phyloP scores from a whole-genome alignment of 2,113 vertebrate genomes.

The Dromas ardeola region DNA sequence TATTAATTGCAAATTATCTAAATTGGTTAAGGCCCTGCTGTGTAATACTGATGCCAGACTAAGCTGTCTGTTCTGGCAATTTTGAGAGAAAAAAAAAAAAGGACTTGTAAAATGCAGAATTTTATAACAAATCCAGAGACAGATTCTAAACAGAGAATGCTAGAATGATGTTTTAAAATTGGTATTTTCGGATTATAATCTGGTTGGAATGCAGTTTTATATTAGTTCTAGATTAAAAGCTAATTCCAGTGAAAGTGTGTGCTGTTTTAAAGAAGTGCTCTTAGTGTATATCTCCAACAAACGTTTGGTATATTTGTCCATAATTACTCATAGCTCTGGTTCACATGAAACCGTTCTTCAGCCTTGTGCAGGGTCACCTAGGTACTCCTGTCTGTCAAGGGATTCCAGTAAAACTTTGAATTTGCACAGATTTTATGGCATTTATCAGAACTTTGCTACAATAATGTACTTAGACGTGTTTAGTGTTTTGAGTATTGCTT shows the following conservation, averaged over 20 bases:
- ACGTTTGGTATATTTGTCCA: neutral
- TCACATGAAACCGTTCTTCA: neutral
- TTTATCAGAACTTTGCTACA: neutral
- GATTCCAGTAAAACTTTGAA: neutral
- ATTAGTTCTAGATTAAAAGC: neutral
- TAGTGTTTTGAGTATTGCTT: neutral
- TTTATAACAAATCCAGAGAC: neutral
- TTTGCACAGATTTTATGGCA: neutral
- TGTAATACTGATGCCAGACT: neutral
- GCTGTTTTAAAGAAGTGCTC: neutral
- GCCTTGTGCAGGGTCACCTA: neutral
- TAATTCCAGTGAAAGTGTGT: neutral
- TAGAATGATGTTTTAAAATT: neutral
- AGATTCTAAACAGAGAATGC: neutral
- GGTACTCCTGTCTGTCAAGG: neutral
- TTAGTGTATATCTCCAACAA: neutral
- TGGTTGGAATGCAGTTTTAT: neutral
- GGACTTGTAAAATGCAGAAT: neutral
- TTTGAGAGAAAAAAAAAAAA: neutral
- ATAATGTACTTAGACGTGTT: neutral
- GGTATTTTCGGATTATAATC: neutral
- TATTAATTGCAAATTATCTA: neutral
- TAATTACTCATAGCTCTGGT: neutral
- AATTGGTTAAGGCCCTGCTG: neutral
- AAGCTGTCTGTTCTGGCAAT: neutral